Conservation (phyloP, 2,888 invertebrate genomes). For the Platycnemis pennipes region DNA sequence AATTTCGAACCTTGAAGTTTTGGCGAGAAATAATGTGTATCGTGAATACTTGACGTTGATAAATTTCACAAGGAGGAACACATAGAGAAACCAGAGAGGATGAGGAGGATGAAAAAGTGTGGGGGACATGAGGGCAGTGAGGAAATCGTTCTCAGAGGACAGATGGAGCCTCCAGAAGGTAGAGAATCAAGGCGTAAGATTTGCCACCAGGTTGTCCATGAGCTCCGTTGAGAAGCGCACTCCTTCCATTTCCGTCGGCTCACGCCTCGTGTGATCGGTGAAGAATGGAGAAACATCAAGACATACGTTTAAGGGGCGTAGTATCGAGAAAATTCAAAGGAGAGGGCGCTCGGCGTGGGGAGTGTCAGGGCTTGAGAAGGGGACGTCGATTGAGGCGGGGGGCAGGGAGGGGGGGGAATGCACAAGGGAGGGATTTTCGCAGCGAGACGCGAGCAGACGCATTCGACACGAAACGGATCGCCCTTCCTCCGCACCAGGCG, state of each 20-base stretch:
- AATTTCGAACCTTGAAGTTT: no score
- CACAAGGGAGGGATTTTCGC: neutral
- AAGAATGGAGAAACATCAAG: neutral
- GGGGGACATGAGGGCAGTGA: neutral
- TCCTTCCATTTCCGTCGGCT: neutral
- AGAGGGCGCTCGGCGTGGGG: neutral
- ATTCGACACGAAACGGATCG: conserved; percentile 9
- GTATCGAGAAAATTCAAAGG: no score
- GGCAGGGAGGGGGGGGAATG: neutral
- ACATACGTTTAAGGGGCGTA: neutral
- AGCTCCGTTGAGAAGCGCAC: neutral
- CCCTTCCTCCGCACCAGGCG: neutral
- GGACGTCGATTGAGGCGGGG: neutral
- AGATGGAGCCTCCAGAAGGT: neutral
- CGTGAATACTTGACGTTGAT: no score
- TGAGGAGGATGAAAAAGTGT: neutral
- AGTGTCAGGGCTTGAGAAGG: neutral
- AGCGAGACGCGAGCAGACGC: neutral
- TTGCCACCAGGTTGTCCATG: neutral
- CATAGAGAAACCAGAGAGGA: neutral
- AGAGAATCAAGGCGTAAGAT: neutral
- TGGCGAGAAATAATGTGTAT: no score
- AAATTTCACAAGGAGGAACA: no score
- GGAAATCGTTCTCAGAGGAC: neutral
- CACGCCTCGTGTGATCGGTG: neutral